Conservation (phyloP, 1,140 invertebrate species). For the Euglossa dilemma region DNA sequence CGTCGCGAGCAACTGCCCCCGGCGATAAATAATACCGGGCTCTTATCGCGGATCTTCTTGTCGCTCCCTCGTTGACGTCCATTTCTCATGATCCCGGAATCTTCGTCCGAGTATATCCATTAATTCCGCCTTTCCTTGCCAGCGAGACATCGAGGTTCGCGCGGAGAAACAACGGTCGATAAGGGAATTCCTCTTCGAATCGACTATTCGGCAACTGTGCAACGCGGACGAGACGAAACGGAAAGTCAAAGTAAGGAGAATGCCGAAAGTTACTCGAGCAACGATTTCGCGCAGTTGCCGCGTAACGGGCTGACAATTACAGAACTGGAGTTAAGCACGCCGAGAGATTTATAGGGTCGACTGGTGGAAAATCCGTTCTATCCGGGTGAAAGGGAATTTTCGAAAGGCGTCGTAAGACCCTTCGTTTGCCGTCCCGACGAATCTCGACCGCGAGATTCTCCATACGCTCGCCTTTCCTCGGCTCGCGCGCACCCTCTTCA, state of each 20-base stretch:
- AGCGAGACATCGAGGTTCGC: not conserved
- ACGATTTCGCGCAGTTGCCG: not conserved
- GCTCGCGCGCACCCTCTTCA: too few relatives aligned
- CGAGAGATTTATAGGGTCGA: conserved; percentile 8
- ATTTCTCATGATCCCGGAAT: conserved; percentile 46
- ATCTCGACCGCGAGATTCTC: too few relatives aligned
- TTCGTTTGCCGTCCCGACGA: too few relatives aligned
- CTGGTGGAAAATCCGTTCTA: not conserved
- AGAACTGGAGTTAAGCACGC: conserved; percentile 21
- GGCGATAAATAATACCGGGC: conserved; percentile 61
- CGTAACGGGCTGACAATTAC: conserved; percentile 30
- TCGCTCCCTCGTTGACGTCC: conserved; percentile 30
- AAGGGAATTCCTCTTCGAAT: not conserved
- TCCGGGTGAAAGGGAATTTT: not conserved
- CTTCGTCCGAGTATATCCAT: conserved; percentile 42
- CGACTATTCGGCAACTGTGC: not conserved
- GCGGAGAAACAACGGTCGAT: not conserved
- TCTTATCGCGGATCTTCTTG: conserved; percentile 62
- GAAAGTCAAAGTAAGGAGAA: too few relatives aligned
- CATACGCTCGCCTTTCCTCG: too few relatives aligned
- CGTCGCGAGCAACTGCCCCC: conserved; percentile 15
- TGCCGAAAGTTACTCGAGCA: not conserved
- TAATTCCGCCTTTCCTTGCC: conserved; percentile 28
- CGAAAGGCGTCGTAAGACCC: too few relatives aligned
- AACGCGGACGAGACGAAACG: not conserved